Percentiles rank a stretch among this genome's conserved stretches.
phyloP scores from a whole-genome alignment of 2,888 invertebrate genomes.

The Parnassius glacialis region DNA sequence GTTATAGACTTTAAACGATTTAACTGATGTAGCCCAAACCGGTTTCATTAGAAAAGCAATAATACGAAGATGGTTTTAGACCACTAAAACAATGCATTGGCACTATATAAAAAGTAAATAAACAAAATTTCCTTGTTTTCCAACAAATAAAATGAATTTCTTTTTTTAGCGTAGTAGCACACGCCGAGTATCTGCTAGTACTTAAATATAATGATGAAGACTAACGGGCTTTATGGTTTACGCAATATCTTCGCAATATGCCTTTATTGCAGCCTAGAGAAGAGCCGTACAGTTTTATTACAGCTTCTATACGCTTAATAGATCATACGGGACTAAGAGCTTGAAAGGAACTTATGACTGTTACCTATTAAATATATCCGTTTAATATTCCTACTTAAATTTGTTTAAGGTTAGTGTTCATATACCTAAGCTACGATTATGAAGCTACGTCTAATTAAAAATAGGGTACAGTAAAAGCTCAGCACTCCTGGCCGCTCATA shows the following conservation, averaged over 20 bases:
- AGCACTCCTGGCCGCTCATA: too few species aligned
- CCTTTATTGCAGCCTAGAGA: constrained; percentile 17
- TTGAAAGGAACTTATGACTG: background rate
- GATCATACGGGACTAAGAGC: constrained; percentile 18
- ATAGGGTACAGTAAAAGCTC: background rate
- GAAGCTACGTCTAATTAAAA: background rate
- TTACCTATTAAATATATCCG: background rate
- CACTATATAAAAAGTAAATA: too few species aligned
- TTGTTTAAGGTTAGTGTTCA: background rate
- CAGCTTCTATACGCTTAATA: constrained; percentile 18
- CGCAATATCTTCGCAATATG: constrained; percentile 18
- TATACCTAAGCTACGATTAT: background rate
- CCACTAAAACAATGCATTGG: too few species aligned
- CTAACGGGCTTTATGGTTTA: background rate
- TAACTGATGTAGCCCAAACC: too few species aligned
- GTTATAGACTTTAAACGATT: too few species aligned
- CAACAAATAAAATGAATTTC: too few species aligned
- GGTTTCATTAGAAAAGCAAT: too few species aligned
- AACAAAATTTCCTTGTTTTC: too few species aligned
- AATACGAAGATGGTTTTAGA: too few species aligned
- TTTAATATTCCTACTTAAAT: background rate
- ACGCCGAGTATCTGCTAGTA: background rate
- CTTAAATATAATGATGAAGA: background rate
- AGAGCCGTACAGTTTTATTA: constrained; percentile 17
- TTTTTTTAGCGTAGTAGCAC: too few species aligned